phyloP scores from a whole-genome alignment of 2,113 vertebrate species.

The Apodemus speciosus region DNA sequence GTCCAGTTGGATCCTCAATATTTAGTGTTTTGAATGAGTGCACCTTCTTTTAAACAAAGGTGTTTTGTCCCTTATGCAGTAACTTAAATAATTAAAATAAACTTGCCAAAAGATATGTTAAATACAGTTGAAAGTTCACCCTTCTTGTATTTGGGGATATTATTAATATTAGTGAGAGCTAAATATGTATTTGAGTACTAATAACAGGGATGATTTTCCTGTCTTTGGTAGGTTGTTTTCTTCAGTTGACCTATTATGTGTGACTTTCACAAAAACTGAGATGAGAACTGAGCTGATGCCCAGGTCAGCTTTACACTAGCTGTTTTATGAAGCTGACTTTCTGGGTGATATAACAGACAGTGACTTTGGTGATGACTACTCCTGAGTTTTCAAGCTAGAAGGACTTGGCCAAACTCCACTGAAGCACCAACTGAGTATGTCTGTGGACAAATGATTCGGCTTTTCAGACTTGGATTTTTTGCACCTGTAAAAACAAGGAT shows the following conservation, averaged over 20 bases:
- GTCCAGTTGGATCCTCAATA: background rate
- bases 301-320: background rate
- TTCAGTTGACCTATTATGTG: background rate
- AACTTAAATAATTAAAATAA: background rate
- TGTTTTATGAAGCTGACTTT: background rate
- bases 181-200: constrained; percentile 26
- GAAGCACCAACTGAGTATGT: background rate
- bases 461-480: background rate
- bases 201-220: background rate
- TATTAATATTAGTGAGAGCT: background rate
- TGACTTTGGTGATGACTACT: background rate
- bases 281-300: background rate
- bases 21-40: background rate
- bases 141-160: constrained; percentile 4
- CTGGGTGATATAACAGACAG: background rate
- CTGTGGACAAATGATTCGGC: background rate
- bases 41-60: constrained; percentile 9
- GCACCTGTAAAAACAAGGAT: background rate
- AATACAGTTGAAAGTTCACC: constrained; percentile 24
- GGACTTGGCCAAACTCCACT: background rate
- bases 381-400: background rate
- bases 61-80: background rate
- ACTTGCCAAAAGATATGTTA: background rate
- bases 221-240: background rate
- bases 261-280: constrained; percentile 29